A percentile compares a stretch with the other conserved stretches of the same genome.
Conservation (phyloP, 2,113 vertebrate species). For the Eulemur rufifrons region DNA sequence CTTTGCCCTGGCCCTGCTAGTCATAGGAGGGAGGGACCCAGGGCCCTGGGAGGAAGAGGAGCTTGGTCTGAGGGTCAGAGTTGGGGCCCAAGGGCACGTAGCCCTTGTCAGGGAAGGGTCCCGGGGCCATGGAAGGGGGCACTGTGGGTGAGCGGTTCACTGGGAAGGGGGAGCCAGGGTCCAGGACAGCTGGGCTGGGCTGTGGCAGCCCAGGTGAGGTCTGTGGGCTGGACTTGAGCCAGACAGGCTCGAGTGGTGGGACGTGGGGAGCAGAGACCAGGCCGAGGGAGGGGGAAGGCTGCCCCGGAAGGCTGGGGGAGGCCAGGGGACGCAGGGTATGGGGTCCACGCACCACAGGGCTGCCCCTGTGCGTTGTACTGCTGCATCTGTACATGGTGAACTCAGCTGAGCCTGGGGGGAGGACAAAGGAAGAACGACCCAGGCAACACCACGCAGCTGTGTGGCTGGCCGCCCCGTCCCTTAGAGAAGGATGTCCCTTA, state of each 20-base stretch:
- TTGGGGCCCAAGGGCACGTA: too few species aligned
- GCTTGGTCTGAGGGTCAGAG: background rate
- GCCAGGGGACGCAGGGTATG: background rate
- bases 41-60: background rate
- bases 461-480: background rate
- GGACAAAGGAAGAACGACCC: background rate
- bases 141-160: accelerated
- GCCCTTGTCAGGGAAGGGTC: background rate
- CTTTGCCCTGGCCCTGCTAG: background rate
- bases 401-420: background rate
- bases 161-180: background rate
- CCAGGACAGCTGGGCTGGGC: background rate
- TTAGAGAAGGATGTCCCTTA: background rate
- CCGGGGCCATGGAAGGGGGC: background rate
- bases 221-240: background rate
- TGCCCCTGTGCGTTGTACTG: slow-evolving; percentile 91
- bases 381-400: slow-evolving; percentile 95
- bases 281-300: background rate
- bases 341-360: slow-evolving; percentile 87
- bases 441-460: background rate
- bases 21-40: background rate
- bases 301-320: too few species aligned
- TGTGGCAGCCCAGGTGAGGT: background rate
- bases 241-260: background rate
- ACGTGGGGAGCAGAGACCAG: background rate